Evolutionary conservation across 2,113 vertebrate species (phyloP), one percentile per base, ranked within the genome.

Genomic region (Ranitomeya variabilis): DNA sequence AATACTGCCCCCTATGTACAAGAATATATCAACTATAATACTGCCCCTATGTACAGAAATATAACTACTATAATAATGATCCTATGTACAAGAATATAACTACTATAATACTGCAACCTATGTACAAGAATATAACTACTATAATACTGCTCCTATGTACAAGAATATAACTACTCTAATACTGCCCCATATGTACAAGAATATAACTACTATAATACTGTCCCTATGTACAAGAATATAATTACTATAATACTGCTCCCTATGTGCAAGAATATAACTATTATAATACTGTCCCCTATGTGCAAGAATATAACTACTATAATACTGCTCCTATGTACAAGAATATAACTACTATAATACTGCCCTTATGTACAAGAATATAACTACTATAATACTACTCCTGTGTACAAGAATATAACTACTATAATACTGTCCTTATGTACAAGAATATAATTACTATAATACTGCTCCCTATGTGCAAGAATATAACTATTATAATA

Each of bases 121-220:
- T 74, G 31, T 74, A 74, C n/a, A 69, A 26, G 66, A 69, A 69
- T 69, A 69, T 69, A 69, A 69, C 66, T 69, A 69, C 66, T 69
- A 69, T 69, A 69, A 69, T 69, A 69, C 66, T 69, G 23, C 66
- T 4, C 66, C 66, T 69, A 69, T 69, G 10, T 69, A 69, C 66
- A 69, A 13, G 66, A 26, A 69, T 69, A 69, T 69, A 69, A 26
- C 66, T 69, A 69, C 66, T 69, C 26, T 69, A 69, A 69, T 69
- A 26, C 66, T 69, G 23, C 66, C 7, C 23, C 66, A 26, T n/a
- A 69, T 69, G 23, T 69, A 69, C 66, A 69, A 69, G 66, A 69
- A 26, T 69, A 69, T 69, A 69, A 26, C 66, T 69, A 69, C 66
- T 71, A 71, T 71, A 71, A 71, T 71, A 71, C 23, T 71, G 11